These are phyloP conservation scores for Albula goreensis DNA, from an alignment of 2,113 vertebrate species.

Conservation along the genomic window DNA sequence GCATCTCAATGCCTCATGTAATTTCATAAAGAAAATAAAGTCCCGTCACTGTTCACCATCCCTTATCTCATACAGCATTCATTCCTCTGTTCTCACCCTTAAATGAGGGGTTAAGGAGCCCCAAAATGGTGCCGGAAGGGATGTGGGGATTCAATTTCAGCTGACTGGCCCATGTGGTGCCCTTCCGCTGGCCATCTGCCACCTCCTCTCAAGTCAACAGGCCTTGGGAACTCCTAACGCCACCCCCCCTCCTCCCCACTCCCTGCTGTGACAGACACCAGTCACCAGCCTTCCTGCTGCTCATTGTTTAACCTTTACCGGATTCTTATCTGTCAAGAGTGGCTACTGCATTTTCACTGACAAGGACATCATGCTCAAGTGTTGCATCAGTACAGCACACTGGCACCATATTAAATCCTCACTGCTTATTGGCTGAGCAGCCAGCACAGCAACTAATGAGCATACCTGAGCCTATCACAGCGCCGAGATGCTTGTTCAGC, in stretches of 20 bases:
- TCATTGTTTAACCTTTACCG: neutral
- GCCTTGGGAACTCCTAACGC: neutral
- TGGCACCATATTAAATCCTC: neutral
- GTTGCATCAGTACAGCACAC: neutral
- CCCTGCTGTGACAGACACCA: neutral
- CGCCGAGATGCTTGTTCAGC: neutral
- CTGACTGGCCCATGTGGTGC: slow-evolving; percentile 1
- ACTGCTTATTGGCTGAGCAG: neutral
- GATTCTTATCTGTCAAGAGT: neutral
- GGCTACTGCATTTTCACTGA: neutral
- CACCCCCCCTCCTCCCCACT: neutral
- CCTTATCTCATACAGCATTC: neutral
- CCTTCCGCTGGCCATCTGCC: neutral
- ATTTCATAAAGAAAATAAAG: neutral
- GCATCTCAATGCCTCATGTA: neutral
- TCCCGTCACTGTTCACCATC: neutral
- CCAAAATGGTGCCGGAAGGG: neutral
- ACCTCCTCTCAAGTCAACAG: neutral
- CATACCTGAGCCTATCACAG: too few species aligned
- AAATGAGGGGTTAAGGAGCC: too few species aligned
- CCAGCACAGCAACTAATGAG: neutral
- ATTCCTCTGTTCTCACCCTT: neutral
- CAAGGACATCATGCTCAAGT: neutral
- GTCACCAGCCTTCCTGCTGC: neutral
- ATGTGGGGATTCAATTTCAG: neutral